phyloP scores from a whole-genome alignment of 2,797 vertebrate species.

The Eidolon dupreanum region DNA sequence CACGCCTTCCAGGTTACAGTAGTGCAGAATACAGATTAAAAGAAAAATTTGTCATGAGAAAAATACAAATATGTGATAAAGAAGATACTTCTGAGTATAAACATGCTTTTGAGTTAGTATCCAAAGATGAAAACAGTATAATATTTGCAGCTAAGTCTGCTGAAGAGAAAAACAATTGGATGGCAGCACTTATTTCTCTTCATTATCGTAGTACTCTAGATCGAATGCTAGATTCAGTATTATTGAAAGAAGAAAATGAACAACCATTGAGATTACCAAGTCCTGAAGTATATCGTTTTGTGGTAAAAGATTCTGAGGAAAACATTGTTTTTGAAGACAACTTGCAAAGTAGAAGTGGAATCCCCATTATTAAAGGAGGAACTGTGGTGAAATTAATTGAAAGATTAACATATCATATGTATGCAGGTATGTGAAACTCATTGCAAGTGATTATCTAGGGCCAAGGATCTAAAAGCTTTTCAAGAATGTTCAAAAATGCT shows the following conservation, averaged over 20 bases:
- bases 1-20: constrained; percentile 93
- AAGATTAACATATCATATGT: constrained; percentile 98
- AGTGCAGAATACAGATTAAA: constrained; percentile 95
- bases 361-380: constrained; percentile 97
- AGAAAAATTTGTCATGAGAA: constrained; percentile 96
- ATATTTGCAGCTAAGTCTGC: constrained; percentile 93
- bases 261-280: constrained; percentile 94
- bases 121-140: constrained; percentile 93
- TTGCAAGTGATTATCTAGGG: not conserved
- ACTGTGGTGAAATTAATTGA: constrained; percentile 98
- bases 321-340: constrained; percentile 98
- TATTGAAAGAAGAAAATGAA: constrained; percentile 94
- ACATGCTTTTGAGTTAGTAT: constrained; percentile 94
- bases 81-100: constrained; percentile 92
- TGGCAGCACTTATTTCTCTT: constrained; percentile 96
- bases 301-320: constrained; percentile 95
- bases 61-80: constrained; percentile 93
- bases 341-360: constrained; percentile 95
- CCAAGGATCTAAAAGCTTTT: constrained; percentile 7
- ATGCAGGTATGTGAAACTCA: constrained; percentile 91
- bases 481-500: not conserved
- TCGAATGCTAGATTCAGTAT: constrained; percentile 94
- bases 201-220: constrained; percentile 97
- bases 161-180: constrained; percentile 97
- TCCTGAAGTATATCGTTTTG: constrained; percentile 93